A percentile compares a stretch with the other conserved stretches of the same genome.
Evolutionary conservation across 2,797 vertebrate genomes (phyloP).

Genomic region (Sarcophilus harrisii): DNA sequence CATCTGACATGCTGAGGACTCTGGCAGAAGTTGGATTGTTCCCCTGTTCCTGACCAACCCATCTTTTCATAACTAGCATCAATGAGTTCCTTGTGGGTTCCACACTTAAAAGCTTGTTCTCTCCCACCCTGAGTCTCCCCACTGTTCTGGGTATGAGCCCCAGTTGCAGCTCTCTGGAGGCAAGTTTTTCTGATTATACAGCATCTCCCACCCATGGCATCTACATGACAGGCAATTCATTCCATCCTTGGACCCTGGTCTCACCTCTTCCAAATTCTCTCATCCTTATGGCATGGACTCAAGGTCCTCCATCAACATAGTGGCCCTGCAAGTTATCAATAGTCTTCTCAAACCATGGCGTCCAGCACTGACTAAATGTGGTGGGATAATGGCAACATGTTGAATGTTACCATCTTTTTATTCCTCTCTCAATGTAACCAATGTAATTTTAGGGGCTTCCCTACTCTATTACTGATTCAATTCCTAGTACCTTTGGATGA

Average conservation of each 20-base stretch:
- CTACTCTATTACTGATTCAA: not conserved
- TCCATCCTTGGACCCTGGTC: not conserved
- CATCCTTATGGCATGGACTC: not conserved
- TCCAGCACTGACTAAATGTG: not conserved
- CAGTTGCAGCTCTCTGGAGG: not conserved
- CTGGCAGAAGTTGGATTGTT: not conserved
- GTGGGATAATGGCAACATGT: not conserved
- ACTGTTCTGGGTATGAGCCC: not conserved
- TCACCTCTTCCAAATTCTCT: not conserved
- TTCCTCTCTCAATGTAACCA: not conserved
- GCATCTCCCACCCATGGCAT: not conserved
- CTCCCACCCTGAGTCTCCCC: not conserved
- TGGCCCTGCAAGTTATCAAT: not conserved
- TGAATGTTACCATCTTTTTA: not conserved
- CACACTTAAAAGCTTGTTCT: not conserved
- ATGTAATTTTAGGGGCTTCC: not conserved
- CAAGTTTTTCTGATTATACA: not conserved
- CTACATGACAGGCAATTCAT: not conserved
- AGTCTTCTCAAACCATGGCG: not conserved
- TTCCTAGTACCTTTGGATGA: not conserved
- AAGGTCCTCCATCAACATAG: not conserved
- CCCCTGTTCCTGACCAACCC: not conserved
- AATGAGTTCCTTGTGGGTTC: too few relatives aligned
- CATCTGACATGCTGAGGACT: not conserved
- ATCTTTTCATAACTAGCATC: not conserved